Base-by-base conservation (phyloP, 2,888 invertebrate genomes). In the Brachyopa scutellaris region DNA sequence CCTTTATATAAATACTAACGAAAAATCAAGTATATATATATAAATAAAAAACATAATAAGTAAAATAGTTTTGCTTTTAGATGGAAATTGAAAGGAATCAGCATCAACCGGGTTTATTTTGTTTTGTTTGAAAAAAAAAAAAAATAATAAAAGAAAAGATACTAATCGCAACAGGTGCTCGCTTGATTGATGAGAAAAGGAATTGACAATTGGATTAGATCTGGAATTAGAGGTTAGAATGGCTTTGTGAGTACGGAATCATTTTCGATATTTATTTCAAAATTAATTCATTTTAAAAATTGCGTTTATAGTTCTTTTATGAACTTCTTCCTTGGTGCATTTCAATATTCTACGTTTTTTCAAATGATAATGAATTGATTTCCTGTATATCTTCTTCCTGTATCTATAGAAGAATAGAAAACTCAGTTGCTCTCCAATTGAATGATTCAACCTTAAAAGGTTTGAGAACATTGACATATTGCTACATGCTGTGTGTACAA, bases 1-100 rank as follows among this genome's bases (percentile, higher is more conserved):
- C 76, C 80, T 80, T 80, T 80, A 80, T 80, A 80, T 67, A 73
- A 73, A 76, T 80, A 76, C 76, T 80, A 80, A 76, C 80, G 74
- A 62, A 74, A 80, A 69, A 42, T 21, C 74, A 74, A 64, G 74
- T 76, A 74, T 74, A 64, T 62, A n/a, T n/a, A 69, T 64, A 62
- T 59, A 79, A 26, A 76, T 23, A 42, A 59, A 59, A 42, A 57
- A 29, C 51, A 61, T 53, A 73, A 73, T 19, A 69, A 74, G 45
- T 55, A 47, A 74, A 61, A 51, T 80, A 64, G 69, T 76, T 80
- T 76, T 76, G 76, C 76, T 76, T 80, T 69, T 69, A 59, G 69
- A 74, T 70, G 67, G 36, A 38, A 40, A 49, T 23, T 51, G 45
- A 64, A 69, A 61, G 2, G 26, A 49, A 49, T 40, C 49, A 64